phyloP scores from a whole-genome alignment of 2,797 vertebrate species.

The Coccyzus lansbergi region DNA sequence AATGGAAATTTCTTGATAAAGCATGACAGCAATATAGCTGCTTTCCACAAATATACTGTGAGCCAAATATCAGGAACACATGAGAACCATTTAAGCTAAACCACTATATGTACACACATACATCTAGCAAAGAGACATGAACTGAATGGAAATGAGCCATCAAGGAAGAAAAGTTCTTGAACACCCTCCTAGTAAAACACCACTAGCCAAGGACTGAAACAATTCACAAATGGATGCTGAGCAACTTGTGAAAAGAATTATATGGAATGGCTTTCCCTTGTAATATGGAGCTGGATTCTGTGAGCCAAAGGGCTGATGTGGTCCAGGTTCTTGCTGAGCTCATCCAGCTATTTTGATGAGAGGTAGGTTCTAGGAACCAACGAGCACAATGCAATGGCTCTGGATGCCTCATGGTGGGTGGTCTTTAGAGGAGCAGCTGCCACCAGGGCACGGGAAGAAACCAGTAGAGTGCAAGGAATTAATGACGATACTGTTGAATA shows the following conservation, averaged over 20 bases:
- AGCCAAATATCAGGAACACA: constrained; percentile 10
- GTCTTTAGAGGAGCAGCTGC: neutral
- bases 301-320: neutral
- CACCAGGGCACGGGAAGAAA: fast-evolving
- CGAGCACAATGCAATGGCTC: fast-evolving
- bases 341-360: neutral
- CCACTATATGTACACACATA: neutral
- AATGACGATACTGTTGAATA: neutral
- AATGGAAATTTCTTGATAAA: constrained; percentile 3
- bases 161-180: constrained; percentile 1
- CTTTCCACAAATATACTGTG: constrained; percentile 5
- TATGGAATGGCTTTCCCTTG: neutral
- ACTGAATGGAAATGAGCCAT: neutral
- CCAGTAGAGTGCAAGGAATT: fast-evolving
- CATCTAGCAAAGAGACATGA: neutral
- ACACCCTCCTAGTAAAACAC: neutral
- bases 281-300: neutral
- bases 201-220: neutral
- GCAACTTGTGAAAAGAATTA: neutral
- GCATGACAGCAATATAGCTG: neutral
- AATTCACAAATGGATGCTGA: neutral
- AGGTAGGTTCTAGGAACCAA: neutral
- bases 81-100: constrained; percentile 20
- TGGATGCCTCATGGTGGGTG: fast-evolving
- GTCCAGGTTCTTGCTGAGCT: neutral